Base-by-base conservation (phyloP, 2,888 invertebrate species). In the Apamea anceps region DNA sequence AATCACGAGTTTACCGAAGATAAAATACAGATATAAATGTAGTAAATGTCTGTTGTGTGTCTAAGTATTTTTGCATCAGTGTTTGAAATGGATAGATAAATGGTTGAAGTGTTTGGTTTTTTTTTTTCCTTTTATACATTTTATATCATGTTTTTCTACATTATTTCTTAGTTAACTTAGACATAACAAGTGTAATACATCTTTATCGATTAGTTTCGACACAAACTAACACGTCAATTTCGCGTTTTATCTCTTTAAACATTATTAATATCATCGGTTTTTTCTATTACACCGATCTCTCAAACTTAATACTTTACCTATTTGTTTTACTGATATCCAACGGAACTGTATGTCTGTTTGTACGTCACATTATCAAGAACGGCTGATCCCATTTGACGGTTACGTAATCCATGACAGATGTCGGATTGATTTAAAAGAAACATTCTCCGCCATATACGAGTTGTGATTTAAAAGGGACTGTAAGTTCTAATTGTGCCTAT, bases 401-500 rank as follows among this genome's bases (percentile, higher is more conserved):
- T 67, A 71, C 60, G 48, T 85, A 86, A 83, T 65, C 72, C 73
- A 72, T 71, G 75, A 84, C 77, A 84, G 45, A 77, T 75, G 76
- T 83, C 75, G 60, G 60, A 80, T 86, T 77, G 68, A 68, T 86
- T 77, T 74, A 67, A 75, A 63, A 28, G 45, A 62, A 66, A 86
- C 70, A 66, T 85, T 81, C 71, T 42, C 32, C 13, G 60, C 85
- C 77, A 15, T 81, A 48, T 68, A 81, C 3, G 73, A 54, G 28
- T 68, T 32, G 18, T 62, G 28, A 75, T 42, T 60, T 72, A 54
- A 42, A 48, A 68, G 48, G 57, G 28, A 68, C 60, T 74, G 21
- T 66, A 13, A 25, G 28, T 18, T 63, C 2, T 85, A 85, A 86
- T 85, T 86, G 87, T 78, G 85, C 71, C 85, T 72, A 57, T 84